phyloP scores from a whole-genome alignment of 2,113 vertebrate genomes.

The Mus pahari region DNA sequence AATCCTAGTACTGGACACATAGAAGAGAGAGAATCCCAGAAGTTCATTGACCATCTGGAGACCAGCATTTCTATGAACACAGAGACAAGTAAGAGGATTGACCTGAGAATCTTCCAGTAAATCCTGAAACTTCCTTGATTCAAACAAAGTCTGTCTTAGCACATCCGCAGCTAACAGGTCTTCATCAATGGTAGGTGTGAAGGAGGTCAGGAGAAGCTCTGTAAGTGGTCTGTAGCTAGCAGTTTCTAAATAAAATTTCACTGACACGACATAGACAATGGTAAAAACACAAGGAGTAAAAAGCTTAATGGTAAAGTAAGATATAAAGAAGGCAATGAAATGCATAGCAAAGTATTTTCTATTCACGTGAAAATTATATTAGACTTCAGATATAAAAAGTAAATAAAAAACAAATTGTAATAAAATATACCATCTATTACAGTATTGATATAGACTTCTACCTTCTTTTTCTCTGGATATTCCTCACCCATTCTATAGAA shows the following conservation, averaged over 20 bases:
- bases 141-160: background rate
- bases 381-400: background rate
- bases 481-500: background rate
- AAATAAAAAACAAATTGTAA: background rate
- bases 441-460: background rate
- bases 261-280: slow-evolving; percentile 8
- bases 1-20: too few relatives aligned
- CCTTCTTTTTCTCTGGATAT: background rate
- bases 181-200: background rate
- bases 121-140: slow-evolving; percentile 6
- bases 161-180: slow-evolving; percentile 8
- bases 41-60: too few relatives aligned
- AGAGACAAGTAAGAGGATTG: slow-evolving; percentile 31
- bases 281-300: slow-evolving; percentile 22
- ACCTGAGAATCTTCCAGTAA: slow-evolving; percentile 12
- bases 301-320: background rate
- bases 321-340: slow-evolving; percentile 25
- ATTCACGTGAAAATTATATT: background rate
- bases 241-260: slow-evolving; percentile 2
- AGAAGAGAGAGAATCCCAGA: too few relatives aligned
- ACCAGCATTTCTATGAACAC: background rate
- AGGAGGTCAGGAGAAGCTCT: background rate
- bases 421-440: background rate
- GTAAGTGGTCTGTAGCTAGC: background rate
- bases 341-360: background rate